Conservation (phyloP, 2,113 vertebrate species). For the Lycocorax pyrrhopterus region DNA sequence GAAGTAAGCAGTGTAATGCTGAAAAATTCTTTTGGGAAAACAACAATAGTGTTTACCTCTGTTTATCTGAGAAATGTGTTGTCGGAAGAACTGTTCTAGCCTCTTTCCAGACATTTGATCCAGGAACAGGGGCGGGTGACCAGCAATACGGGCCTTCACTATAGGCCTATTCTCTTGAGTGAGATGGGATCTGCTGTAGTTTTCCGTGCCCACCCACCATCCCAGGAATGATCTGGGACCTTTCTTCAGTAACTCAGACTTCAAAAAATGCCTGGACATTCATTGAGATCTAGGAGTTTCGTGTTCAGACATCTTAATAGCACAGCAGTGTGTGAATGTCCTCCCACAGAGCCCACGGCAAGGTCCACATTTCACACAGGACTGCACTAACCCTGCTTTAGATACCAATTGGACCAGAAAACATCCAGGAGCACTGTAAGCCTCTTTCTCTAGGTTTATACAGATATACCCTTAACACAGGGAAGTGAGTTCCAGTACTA, state of each 20-base stretch:
- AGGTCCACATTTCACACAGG: rapidly evolving
- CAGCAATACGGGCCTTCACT: neutral
- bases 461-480: neutral
- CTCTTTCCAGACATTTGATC: neutral
- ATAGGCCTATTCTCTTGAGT: neutral
- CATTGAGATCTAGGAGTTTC: neutral
- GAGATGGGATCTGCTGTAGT: neutral
- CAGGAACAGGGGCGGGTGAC: neutral
- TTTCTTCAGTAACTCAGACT: neutral
- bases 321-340: neutral
- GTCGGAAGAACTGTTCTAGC: neutral
- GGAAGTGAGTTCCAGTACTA: neutral
- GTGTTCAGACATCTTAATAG: neutral
- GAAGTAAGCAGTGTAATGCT: neutral
- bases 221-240: neutral
- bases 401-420: neutral
- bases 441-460: neutral
- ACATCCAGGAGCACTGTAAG: neutral
- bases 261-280: neutral
- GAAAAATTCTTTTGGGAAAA: neutral
- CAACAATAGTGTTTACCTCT: neutral
- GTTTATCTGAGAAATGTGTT: neutral
- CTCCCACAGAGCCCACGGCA: rapidly evolving
- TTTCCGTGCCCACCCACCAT: neutral
- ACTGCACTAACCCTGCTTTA: neutral